Evolutionary conservation across 2,888 invertebrate species (phyloP).

Genomic region (Cylindroiulus punctatus): DNA sequence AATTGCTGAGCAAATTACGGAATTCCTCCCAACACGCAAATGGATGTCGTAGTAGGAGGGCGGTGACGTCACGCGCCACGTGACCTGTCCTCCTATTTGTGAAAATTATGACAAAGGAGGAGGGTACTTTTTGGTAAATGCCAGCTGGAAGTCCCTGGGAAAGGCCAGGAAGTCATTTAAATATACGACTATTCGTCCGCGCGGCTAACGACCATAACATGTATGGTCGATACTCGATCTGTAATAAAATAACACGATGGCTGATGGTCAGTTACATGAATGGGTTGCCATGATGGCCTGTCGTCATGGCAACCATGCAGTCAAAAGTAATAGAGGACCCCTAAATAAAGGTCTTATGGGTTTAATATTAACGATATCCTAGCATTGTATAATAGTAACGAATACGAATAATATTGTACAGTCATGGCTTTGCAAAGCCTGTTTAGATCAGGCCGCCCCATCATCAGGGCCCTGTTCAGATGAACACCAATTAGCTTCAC

Average conservation of each 20-base stretch:
- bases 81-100: conserved; percentile 47
- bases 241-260: not conserved
- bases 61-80: conserved; percentile 48
- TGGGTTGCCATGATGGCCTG: not conserved
- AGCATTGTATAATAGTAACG: too few species aligned
- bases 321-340: not conserved
- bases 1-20: not conserved
- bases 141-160: conserved; percentile 8
- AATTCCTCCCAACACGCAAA: conserved; percentile 1
- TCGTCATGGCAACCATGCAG: not conserved
- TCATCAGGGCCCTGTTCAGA: too few species aligned
- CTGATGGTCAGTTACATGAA: not conserved
- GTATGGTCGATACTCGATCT: not conserved
- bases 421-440: too few species aligned
- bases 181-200: conserved; percentile 24
- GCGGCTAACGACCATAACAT: not conserved
- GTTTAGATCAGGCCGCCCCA: too few species aligned
- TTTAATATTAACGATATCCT: too few species aligned
- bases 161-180: conserved; percentile 30
- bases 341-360: too few species aligned
- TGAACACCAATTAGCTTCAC: not conserved
- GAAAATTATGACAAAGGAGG: conserved; percentile 51
- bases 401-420: too few species aligned
- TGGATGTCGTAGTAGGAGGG: conserved; percentile 2
- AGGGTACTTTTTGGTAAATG: conserved; percentile 24